Conservation (phyloP, 2,113 vertebrate genomes). For the Scartelaos histophorus region DNA sequence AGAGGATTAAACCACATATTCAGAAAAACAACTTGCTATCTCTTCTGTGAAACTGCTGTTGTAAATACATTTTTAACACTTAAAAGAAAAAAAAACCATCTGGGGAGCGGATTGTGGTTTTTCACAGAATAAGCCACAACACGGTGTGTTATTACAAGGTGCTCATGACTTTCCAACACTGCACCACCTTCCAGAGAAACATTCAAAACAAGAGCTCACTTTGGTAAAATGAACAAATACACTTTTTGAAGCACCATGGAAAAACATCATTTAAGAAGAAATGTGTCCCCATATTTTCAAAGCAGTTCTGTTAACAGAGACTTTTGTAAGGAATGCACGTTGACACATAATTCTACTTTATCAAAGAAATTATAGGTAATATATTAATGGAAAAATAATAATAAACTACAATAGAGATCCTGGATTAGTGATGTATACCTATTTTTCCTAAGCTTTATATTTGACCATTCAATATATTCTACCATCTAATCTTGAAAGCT, state of each 20-base stretch:
- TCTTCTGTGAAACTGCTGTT: neutral
- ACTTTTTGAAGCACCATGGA: neutral
- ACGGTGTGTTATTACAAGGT: neutral
- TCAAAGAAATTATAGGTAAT: too few relatives aligned
- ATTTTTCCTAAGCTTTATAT: too few relatives aligned
- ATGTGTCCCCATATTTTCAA: neutral
- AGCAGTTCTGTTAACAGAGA: too few relatives aligned
- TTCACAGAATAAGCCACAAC: neutral
- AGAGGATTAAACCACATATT: neutral
- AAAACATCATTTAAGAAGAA: neutral
- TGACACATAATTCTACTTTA: too few relatives aligned
- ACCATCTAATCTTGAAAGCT: too few relatives aligned
- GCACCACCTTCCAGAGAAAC: slow-evolving; percentile 1
- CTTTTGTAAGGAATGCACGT: too few relatives aligned
- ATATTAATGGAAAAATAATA: neutral
- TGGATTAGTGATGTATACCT: too few relatives aligned
- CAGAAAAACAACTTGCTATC: neutral
- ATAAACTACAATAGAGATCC: neutral
- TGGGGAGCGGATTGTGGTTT: neutral
- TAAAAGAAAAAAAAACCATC: too few relatives aligned
- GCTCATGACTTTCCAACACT: neutral
- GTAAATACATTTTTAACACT: neutral
- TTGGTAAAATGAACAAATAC: neutral
- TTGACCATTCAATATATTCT: too few relatives aligned
- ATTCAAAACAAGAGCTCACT: neutral